A percentile compares a stretch with the other conserved stretches of the same genome.
These are phyloP conservation scores for Camponotus floridanus DNA, from an alignment of 1,140 invertebrate genomes.

Conservation along the genomic window DNA sequence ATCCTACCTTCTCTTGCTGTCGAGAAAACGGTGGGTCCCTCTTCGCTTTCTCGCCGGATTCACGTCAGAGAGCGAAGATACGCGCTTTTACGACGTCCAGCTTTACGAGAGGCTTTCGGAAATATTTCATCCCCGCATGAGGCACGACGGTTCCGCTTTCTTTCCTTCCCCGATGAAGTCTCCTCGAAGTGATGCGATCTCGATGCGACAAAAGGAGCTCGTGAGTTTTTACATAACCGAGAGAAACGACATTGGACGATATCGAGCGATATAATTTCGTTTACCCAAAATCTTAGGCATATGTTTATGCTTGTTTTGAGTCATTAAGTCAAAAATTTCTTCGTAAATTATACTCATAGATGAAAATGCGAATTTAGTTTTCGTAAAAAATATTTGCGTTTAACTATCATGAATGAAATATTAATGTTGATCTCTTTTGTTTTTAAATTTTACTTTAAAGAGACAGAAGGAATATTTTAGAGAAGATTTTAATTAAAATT, in stretches of 20 bases:
- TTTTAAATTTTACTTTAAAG: neutral
- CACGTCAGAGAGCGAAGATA: conserved; percentile 68
- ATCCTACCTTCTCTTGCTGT: conserved; percentile 33
- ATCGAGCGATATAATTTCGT: conserved; percentile 33
- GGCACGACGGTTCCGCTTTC: conserved; percentile 22
- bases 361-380: neutral
- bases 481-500: neutral
- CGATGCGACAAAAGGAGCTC: conserved; percentile 9
- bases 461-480: neutral
- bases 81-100: conserved; percentile 79
- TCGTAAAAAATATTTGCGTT: neutral
- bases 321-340: conserved; percentile 30
- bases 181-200: neutral
- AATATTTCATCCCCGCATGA: conserved; percentile 71
- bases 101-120: conserved; percentile 78
- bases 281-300: conserved; percentile 29
- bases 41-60: conserved; percentile 2
- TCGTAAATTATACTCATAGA: neutral
- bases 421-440: neutral
- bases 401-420: neutral
- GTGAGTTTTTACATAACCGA: conserved; percentile 54
- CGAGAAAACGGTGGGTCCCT: conserved; percentile 24
- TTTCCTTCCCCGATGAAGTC: neutral
- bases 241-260: neutral
- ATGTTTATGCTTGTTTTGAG: conserved; percentile 40